A percentile compares a stretch with the other conserved stretches of the same genome.
These are phyloP conservation scores for Catharus fuscescens DNA, from an alignment of 2,113 vertebrate species.

Conservation along the genomic window DNA sequence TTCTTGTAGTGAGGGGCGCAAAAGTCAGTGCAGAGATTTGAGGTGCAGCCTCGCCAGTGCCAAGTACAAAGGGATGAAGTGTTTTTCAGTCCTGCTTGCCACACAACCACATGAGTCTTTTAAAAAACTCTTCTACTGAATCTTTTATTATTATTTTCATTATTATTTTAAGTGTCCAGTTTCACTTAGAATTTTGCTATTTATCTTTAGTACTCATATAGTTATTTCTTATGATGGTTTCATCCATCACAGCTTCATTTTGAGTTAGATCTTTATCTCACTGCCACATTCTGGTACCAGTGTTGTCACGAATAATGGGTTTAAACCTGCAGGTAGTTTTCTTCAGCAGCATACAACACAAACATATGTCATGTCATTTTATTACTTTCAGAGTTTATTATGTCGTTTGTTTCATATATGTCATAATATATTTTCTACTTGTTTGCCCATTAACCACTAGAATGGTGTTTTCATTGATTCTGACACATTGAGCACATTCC, in stretches of 20 bases:
- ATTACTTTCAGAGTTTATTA: background rate
- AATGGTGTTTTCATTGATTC: background rate
- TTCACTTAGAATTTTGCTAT: background rate
- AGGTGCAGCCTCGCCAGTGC: rapidly evolving
- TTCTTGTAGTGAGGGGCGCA: background rate
- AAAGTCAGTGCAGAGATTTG: background rate
- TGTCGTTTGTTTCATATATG: background rate
- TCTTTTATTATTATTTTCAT: background rate
- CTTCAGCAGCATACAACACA: background rate
- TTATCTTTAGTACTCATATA: background rate
- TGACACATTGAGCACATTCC: background rate
- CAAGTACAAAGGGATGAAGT: rapidly evolving
- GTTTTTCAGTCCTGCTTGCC: background rate
- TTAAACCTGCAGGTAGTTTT: background rate
- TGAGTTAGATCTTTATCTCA: background rate
- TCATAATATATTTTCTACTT: background rate
- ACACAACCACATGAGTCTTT: rapidly evolving
- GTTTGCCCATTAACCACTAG: background rate
- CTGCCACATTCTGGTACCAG: background rate
- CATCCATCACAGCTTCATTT: background rate
- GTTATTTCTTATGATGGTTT: background rate
- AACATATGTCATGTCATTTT: background rate
- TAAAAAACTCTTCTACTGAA: background rate
- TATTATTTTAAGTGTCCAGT: background rate
- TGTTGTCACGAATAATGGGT: background rate